Conservation (phyloP, 2,888 invertebrate genomes). For the Pyralis farinalis region DNA sequence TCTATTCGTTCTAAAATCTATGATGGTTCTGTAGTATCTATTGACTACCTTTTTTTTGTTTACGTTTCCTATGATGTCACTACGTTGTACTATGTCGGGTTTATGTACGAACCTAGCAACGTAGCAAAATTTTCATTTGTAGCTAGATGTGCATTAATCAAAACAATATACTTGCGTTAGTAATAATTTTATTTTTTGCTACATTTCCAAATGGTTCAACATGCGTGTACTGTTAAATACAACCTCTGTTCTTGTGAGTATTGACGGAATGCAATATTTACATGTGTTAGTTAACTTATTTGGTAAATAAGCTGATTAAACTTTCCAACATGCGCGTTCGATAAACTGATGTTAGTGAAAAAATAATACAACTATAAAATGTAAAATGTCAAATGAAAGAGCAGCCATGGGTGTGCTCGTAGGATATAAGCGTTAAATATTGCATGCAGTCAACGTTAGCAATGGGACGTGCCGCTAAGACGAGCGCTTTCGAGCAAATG, state of each 20-base stretch:
- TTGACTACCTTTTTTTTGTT: slow-evolving; percentile 24
- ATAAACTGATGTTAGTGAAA: slow-evolving; percentile 49
- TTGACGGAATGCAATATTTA: slow-evolving; percentile 80
- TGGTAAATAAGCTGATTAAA: slow-evolving; percentile 45
- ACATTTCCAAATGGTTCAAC: slow-evolving; percentile 38
- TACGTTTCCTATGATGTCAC: slow-evolving; percentile 31
- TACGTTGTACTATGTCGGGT: slow-evolving; percentile 33
- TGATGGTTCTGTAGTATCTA: slow-evolving; percentile 23
- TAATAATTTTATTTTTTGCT: slow-evolving; percentile 20
- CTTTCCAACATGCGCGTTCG: slow-evolving; percentile 54
- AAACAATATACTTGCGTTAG: neutral
- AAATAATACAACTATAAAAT: slow-evolving; percentile 52
- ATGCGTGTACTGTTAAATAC: slow-evolving; percentile 51
- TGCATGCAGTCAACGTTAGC: slow-evolving; percentile 80
- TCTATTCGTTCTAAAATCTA: slow-evolving; percentile 31
- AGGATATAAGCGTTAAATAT: slow-evolving; percentile 75
- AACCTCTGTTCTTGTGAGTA: slow-evolving; percentile 45
- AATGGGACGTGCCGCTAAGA: slow-evolving; percentile 72
- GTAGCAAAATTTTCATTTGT: slow-evolving; percentile 14
- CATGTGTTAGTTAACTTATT: slow-evolving; percentile 49
- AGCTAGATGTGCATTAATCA: too few species aligned
- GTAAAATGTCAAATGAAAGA: slow-evolving; percentile 52
- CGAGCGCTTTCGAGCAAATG: slow-evolving; percentile 64
- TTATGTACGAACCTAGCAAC: slow-evolving; percentile 19
- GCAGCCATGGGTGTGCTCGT: slow-evolving; percentile 60